These are phyloP conservation scores for Otocyon megalotis DNA, from an alignment of 2,113 vertebrate genomes.

Conservation along the genomic window DNA sequence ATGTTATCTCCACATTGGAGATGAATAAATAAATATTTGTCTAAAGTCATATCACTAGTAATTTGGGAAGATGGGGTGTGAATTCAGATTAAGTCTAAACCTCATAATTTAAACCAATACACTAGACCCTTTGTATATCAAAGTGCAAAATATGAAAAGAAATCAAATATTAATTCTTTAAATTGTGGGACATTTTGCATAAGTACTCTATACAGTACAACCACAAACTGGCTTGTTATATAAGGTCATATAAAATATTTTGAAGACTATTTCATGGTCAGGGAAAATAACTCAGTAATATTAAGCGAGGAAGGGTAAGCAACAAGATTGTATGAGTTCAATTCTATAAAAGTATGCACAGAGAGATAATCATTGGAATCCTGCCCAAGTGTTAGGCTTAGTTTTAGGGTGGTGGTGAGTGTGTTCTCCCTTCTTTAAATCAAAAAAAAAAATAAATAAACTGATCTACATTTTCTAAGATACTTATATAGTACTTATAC, in stretches of 20 bases:
- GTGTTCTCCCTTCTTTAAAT: neutral
- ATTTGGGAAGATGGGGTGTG: neutral
- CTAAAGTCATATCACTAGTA: constrained; percentile 53
- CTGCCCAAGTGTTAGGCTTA: neutral
- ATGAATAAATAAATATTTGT: constrained; percentile 15
- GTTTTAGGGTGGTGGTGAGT: neutral
- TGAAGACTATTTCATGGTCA: constrained; percentile 14
- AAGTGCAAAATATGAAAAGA: constrained; percentile 32
- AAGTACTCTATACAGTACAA: neutral
- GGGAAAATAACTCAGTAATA: constrained; percentile 23
- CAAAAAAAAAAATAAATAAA: neutral
- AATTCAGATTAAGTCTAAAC: constrained; percentile 50
- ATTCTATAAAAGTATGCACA: constrained; percentile 28
- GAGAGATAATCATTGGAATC: neutral
- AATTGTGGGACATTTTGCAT: constrained; percentile 28
- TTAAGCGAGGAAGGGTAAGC: constrained; percentile 7
- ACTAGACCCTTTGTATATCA: neutral
- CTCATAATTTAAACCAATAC: constrained; percentile 44
- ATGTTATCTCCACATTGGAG: neutral
- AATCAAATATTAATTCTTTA: constrained; percentile 14
- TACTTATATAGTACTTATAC: constrained; percentile 35
- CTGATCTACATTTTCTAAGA: constrained; percentile 38
- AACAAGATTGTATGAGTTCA: constrained; percentile 13
- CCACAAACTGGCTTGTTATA: neutral
- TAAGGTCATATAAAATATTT: constrained; percentile 46